A percentile compares a stretch with the other conserved stretches of the same genome.
Conservation (phyloP, 2,113 vertebrate genomes). For the Saccopteryx bilineata region DNA sequence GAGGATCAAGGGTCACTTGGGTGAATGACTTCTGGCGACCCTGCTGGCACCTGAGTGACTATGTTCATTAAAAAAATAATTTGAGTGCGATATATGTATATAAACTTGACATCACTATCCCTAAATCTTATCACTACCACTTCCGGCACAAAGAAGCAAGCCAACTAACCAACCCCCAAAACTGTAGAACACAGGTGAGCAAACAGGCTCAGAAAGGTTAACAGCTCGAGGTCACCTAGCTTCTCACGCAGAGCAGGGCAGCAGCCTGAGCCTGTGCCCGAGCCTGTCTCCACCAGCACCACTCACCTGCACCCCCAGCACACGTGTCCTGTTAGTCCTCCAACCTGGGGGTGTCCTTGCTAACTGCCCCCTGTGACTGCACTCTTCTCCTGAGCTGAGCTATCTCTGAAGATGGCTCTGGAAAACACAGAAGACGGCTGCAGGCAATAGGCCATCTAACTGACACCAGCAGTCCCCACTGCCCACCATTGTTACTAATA, state of each 20-base stretch:
- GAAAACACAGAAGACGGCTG: not conserved
- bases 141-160: not conserved
- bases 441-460: not conserved
- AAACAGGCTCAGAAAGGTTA: not conserved
- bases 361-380: not conserved
- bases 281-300: rapidly evolving
- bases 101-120: not conserved
- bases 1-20: not conserved
- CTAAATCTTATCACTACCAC: not conserved
- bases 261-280: not conserved
- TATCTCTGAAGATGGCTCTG: not conserved
- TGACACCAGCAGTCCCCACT: not conserved
- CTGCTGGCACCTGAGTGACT: not conserved
- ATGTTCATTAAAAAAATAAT: not conserved
- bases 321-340: not conserved
- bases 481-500: not conserved
- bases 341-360: not conserved
- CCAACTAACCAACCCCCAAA: not conserved
- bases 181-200: not conserved
- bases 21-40: not conserved
- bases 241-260: not conserved
- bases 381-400: not conserved
- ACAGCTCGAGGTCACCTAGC: not conserved
- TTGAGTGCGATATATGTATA: not conserved
- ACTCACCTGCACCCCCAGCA: not conserved